Evolutionary conservation across 2,113 vertebrate species (phyloP).

Genomic region (Morphnarchus princeps): DNA sequence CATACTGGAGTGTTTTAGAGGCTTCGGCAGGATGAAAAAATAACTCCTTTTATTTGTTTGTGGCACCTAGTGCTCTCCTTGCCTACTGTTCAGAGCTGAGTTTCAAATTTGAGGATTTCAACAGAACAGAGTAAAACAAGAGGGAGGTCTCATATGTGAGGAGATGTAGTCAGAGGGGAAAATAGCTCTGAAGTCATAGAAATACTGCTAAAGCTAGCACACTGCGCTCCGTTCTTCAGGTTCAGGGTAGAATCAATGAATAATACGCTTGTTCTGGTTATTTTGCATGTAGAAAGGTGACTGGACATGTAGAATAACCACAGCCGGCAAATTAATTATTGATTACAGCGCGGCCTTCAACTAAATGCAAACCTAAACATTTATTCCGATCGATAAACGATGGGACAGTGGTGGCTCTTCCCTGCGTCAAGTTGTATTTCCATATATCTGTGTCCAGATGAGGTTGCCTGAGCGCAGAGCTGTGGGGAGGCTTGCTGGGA

Average conservation of each 20-base stretch:
- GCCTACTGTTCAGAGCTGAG: background rate
- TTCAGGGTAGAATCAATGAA: background rate
- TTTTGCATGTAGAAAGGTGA: slow-evolving; percentile 6
- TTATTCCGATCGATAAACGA: slow-evolving; percentile 50
- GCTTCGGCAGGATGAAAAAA: background rate
- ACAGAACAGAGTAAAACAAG: background rate
- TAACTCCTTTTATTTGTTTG: background rate
- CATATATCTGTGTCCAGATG: background rate
- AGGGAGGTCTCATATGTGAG: background rate
- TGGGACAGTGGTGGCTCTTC: background rate
- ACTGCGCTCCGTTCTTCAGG: background rate
- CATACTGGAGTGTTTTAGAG: background rate
- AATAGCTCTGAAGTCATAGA: background rate
- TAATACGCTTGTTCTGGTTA: background rate
- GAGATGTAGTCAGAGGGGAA: background rate
- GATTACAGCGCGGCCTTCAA: background rate
- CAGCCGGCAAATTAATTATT: slow-evolving; percentile 31
- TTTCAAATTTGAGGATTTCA: background rate
- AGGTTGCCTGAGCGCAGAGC: background rate
- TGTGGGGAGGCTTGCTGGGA: background rate
- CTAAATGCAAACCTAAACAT: slow-evolving; percentile 57
- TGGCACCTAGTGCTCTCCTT: background rate
- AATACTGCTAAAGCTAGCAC: background rate
- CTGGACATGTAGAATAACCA: slow-evolving; percentile 31
- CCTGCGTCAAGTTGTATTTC: background rate